These are phyloP conservation scores for Cavia porcellus DNA, from an alignment of 2,113 vertebrate genomes.

Conservation along the genomic window DNA sequence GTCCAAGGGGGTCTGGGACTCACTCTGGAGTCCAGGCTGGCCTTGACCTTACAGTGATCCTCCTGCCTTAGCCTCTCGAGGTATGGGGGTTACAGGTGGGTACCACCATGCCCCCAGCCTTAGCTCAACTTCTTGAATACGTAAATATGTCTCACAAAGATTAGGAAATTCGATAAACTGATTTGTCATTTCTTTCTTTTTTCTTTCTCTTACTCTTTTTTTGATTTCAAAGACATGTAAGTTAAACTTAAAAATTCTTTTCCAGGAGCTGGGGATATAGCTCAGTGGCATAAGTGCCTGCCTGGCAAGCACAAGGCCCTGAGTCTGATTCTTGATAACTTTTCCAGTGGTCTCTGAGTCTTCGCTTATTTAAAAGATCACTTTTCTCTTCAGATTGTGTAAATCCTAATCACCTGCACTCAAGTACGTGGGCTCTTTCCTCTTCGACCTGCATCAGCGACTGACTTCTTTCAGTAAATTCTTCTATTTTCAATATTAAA, in stretches of 20 bases:
- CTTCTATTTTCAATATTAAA: neutral
- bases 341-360: neutral
- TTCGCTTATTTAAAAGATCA: neutral
- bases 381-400: neutral
- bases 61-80: neutral
- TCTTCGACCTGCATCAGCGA: neutral
- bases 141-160: neutral
- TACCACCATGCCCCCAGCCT: no score
- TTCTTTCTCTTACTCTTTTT: neutral
- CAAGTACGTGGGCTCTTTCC: neutral
- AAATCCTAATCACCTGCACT: neutral
- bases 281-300: no score
- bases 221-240: neutral
- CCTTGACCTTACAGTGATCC: neutral
- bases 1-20: neutral
- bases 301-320: no score
- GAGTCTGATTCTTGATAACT: neutral
- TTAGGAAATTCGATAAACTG: neutral
- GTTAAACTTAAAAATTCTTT: neutral
- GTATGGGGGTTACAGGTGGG: neutral
- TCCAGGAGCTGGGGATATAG: no score
- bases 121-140: neutral
- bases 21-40: neutral
- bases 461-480: neutral
- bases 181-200: neutral